These are phyloP conservation scores for Clamator glandarius DNA, from an alignment of 2,797 vertebrate species.

Conservation along the genomic window DNA sequence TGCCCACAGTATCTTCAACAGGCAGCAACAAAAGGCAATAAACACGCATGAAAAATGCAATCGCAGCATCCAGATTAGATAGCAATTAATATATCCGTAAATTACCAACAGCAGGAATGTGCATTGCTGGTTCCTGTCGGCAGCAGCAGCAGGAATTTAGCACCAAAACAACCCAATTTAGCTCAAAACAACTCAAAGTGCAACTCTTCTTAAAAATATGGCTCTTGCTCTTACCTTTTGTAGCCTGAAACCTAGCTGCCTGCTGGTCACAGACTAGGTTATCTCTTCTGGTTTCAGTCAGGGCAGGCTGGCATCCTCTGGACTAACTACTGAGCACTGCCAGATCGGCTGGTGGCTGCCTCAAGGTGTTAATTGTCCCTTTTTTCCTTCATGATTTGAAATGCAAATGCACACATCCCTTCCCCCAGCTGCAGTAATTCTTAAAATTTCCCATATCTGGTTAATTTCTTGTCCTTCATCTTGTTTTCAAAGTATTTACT, in stretches of 20 bases:
- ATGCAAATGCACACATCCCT: neutral
- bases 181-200: neutral
- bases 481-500: neutral
- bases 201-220: neutral
- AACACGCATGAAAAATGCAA: slow-evolving; percentile 46
- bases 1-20: slow-evolving; percentile 14
- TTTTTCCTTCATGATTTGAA: neutral
- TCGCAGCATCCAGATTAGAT: slow-evolving; percentile 10
- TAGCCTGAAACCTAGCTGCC: slow-evolving; percentile 18
- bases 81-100: slow-evolving; percentile 40
- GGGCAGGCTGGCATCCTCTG: neutral
- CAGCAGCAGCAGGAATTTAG: slow-evolving; percentile 27
- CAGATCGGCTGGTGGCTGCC: neutral
- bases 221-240: slow-evolving; percentile 27
- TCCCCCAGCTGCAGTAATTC: neutral
- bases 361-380: neutral
- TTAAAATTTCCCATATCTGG: neutral
- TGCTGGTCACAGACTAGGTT: neutral
- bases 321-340: neutral
- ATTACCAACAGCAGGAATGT: neutral
- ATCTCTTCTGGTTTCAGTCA: neutral
- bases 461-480: neutral
- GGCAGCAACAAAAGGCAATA: slow-evolving; percentile 47
- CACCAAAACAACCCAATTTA: neutral
- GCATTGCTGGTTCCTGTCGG: neutral